Evolutionary conservation across 2,797 vertebrate genomes (phyloP), one percentile per base, ranked within the genome.

Genomic region (Danio kyathit): DNA sequence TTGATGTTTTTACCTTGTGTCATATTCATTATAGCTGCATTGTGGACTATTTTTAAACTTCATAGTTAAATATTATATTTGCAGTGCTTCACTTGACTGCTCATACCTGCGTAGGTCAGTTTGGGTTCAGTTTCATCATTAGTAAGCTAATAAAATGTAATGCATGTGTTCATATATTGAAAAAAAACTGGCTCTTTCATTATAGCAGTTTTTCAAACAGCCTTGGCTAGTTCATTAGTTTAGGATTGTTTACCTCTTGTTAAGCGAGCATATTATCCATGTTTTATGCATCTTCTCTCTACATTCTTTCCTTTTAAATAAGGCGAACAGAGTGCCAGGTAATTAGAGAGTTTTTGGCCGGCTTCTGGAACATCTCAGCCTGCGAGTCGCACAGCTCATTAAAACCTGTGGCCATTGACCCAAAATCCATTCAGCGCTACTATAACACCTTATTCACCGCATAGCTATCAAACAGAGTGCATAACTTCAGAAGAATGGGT

Each of bases 391-490:
- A 60, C 59, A 73, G 73, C 77, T 80, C 70, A 65, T 85, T 81
- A 48, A 80, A 80, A 74, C 77, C 51, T 60, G 51, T 76, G 44
- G 81, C 81, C 61, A 74, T 69, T 69, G 74, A 81, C 43, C 57
- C 59, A 41, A 66, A 83, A 59, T 71, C 49, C 73, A 72, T 79
- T 81, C 64, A 59, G 49, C 57, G 5, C 59, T 84, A 57, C 70
- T 79, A 51, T 82, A 77, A 63, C 46, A 48, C 46, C 7, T 12
- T 48, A 48, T 48, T 48, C 51, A 54, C 67, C 7, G 60, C 43
- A 43, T 51, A 82, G 80, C 16, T 49, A 82, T 60, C 66, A 76
- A 60, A 46, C 65, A n/a, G 7, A 16, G 12, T 51, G 21, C 16
- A 40, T 57, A 59, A 51, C 54, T 57, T 74, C 41, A 29, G 43